A percentile compares a stretch with the other conserved stretches of the same genome.
Evolutionary conservation across 2,888 invertebrate species (phyloP).

Genomic region (Trichopria drosophilae): DNA sequence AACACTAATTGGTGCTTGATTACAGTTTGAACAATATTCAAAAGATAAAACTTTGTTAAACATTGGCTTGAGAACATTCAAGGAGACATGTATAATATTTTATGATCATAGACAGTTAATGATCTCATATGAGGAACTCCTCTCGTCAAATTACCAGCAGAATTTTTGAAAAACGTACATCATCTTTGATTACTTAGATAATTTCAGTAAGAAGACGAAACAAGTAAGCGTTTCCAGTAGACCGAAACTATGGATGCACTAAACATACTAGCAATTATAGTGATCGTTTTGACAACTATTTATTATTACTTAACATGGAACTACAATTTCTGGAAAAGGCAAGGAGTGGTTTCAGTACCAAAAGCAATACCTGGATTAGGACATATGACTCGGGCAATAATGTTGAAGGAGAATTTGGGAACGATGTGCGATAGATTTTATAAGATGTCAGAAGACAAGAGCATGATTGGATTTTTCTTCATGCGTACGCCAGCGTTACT

Average conservation of each 20-base stretch:
- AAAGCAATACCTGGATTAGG: conserved; percentile 22
- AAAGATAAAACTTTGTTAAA: too few species aligned
- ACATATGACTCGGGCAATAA: conserved; percentile 16
- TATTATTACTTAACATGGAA: conserved; percentile 27
- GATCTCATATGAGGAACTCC: too few species aligned
- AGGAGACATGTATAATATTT: too few species aligned
- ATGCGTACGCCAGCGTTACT: conserved; percentile 21
- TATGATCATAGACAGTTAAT: too few species aligned
- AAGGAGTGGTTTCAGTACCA: conserved; percentile 21
- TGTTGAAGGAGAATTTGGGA: conserved; percentile 9
- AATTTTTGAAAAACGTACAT: too few species aligned
- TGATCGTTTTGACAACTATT: conserved; percentile 5
- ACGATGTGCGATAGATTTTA: conserved; percentile 12
- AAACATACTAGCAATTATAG: not conserved
- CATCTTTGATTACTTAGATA: too few species aligned
- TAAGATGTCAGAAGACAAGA: conserved; percentile 3
- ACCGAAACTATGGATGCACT: conserved; percentile 1
- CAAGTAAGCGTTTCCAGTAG: too few species aligned
- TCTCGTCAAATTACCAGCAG: too few species aligned
- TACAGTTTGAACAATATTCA: too few species aligned
- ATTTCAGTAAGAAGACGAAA: too few species aligned
- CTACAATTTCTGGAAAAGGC: conserved; percentile 21
- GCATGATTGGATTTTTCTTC: conserved; percentile 25
- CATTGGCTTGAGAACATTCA: too few species aligned
- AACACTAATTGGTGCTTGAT: too few species aligned